A percentile compares a stretch with the other conserved stretches of the same genome.
Evolutionary conservation across 2,888 invertebrate genomes (phyloP).

Genomic region (Poecilobothrus nobilitatus): DNA sequence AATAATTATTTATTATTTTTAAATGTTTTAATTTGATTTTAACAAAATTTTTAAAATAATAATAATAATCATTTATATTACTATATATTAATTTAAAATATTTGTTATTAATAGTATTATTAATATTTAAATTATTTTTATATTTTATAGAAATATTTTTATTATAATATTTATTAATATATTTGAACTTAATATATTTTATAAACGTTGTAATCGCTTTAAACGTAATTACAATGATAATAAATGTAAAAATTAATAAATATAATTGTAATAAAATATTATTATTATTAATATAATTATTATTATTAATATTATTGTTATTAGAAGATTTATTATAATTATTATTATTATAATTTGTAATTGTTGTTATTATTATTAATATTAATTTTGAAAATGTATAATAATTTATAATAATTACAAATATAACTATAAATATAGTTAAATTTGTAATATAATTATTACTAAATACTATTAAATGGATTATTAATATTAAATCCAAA

Average conservation of each 20-base stretch:
- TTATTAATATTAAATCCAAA: constrained; percentile 6
- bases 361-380: constrained; percentile 7
- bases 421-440: constrained; percentile 2
- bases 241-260: not conserved
- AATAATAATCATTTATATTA: constrained; percentile 3
- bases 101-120: not conserved
- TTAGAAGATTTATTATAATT: constrained; percentile 1
- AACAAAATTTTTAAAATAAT: constrained; percentile 4
- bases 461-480: constrained; percentile 6
- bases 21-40: constrained; percentile 7
- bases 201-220: constrained; percentile 1
- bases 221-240: not conserved
- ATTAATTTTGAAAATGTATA: constrained; percentile 10
- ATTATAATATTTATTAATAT: not conserved
- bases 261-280: not conserved
- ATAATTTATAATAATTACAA: constrained; percentile 6
- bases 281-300: constrained; percentile 10
- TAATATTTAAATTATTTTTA: not conserved
- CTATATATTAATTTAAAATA: not conserved
- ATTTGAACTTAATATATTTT: not conserved
- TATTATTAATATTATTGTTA: constrained; percentile 11
- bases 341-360: constrained; percentile 3
- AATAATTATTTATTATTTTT: constrained; percentile 7
- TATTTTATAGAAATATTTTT: not conserved
- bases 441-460: not conserved